Evolutionary conservation across 1,140 invertebrate genomes (phyloP).

Genomic region (Portunus trituberculatus): DNA sequence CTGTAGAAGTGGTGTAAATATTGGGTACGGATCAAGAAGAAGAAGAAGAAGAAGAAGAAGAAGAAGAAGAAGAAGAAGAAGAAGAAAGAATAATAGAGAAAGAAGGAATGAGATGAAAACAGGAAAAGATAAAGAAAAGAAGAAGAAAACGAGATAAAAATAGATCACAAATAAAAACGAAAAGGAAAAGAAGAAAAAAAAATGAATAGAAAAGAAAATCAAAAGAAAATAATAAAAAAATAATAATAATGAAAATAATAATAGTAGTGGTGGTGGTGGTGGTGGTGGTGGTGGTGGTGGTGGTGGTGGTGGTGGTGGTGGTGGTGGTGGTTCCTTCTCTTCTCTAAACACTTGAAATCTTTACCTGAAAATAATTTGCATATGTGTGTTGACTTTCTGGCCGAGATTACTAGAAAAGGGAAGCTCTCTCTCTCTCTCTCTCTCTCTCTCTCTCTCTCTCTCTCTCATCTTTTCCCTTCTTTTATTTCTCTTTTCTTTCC

Average conservation of each 20-base stretch:
- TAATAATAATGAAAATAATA: background rate
- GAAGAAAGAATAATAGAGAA: background rate
- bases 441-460: too few species aligned
- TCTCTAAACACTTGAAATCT: too few species aligned
- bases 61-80: background rate
- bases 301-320: background rate
- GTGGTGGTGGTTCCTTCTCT: background rate
- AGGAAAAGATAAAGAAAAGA: too few species aligned
- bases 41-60: background rate
- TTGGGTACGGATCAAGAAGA: background rate
- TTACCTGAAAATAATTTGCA: too few species aligned
- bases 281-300: slow-evolving; percentile 18
- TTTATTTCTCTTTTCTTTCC: too few species aligned
- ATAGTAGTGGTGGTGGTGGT: slow-evolving; percentile 10
- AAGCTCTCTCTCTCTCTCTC: too few species aligned
- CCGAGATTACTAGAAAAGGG: too few species aligned
- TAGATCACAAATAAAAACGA: background rate
- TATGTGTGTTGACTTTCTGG: too few species aligned
- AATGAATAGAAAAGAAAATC: too few species aligned
- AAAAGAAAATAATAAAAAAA: background rate
- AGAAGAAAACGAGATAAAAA: background rate
- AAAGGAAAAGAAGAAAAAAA: background rate
- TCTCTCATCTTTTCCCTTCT: too few species aligned
- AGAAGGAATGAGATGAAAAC: background rate
- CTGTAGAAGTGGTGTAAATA: background rate